phyloP scores from a whole-genome alignment of 2,797 vertebrate genomes.

The Malacoraja senta region DNA sequence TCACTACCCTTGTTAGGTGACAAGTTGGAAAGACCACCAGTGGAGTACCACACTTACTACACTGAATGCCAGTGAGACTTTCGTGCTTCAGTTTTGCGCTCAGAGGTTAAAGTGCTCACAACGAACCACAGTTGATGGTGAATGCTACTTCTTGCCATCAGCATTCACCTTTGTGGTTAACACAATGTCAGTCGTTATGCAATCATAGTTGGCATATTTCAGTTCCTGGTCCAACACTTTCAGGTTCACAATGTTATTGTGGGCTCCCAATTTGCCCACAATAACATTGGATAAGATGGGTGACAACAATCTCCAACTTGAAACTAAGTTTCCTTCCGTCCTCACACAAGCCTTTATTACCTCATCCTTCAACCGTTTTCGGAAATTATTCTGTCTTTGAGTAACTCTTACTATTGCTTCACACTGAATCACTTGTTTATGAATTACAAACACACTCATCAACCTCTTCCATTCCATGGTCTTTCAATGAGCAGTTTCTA shows the following conservation, averaged over 20 bases:
- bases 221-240: background rate
- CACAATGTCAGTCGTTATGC: background rate
- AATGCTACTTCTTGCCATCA: background rate
- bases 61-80: too few relatives aligned
- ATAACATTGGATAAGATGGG: background rate
- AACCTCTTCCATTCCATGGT: background rate
- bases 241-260: background rate
- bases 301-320: background rate
- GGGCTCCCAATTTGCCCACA: background rate
- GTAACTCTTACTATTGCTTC: background rate
- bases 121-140: too few relatives aligned
- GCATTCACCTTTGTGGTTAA: background rate
- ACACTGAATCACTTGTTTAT: background rate
- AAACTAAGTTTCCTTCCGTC: background rate
- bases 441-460: background rate
- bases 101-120: too few relatives aligned
- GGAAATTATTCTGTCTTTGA: background rate
- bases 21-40: too few relatives aligned
- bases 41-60: too few relatives aligned
- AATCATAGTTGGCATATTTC: background rate
- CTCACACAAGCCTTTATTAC: background rate
- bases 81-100: too few relatives aligned
- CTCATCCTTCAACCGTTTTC: background rate
- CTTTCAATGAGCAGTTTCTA: background rate
- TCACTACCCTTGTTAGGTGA: too few relatives aligned